phyloP scores from a whole-genome alignment of 2,797 vertebrate genomes.

The Taenioides sp. region DNA sequence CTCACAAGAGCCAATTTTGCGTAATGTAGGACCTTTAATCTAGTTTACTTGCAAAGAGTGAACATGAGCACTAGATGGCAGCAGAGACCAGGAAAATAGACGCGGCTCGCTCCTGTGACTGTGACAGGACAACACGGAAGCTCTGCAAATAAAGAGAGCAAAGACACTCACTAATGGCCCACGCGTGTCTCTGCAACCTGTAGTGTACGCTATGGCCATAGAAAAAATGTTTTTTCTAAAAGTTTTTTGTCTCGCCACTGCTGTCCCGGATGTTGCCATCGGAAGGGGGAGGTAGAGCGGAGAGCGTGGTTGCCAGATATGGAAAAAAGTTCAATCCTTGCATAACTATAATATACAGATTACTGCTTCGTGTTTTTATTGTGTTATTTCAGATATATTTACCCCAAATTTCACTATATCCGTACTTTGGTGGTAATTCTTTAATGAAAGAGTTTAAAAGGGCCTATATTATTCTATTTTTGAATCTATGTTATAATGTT shows the following conservation, averaged over 20 bases:
- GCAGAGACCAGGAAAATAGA: conserved; percentile 36
- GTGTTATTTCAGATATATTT: not conserved
- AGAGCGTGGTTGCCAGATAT: conserved; percentile 54
- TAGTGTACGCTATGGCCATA: not conserved
- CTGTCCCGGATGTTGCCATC: conserved; percentile 67
- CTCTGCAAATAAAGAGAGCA: not conserved
- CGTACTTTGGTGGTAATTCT: not conserved
- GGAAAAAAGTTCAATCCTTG: not conserved
- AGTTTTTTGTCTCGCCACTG: conserved; percentile 24
- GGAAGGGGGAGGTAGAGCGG: conserved; percentile 33
- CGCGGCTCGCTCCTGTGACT: not conserved
- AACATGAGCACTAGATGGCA: conserved; percentile 56
- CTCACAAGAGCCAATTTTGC: too few relatives aligned
- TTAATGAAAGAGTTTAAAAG: not conserved
- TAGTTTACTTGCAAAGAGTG: conserved; percentile 18
- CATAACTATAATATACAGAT: not conserved
- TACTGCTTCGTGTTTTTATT: not conserved
- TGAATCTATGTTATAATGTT: too few relatives aligned
- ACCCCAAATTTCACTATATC: not conserved
- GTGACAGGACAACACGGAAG: not conserved
- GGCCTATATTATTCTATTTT: too few relatives aligned
- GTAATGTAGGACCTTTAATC: too few relatives aligned
- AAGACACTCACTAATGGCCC: not conserved
- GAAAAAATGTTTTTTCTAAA: not conserved
- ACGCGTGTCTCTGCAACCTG: not conserved